phyloP scores from a whole-genome alignment of 1,140 invertebrate species.

The Macrotrachela quadricornifera region DNA sequence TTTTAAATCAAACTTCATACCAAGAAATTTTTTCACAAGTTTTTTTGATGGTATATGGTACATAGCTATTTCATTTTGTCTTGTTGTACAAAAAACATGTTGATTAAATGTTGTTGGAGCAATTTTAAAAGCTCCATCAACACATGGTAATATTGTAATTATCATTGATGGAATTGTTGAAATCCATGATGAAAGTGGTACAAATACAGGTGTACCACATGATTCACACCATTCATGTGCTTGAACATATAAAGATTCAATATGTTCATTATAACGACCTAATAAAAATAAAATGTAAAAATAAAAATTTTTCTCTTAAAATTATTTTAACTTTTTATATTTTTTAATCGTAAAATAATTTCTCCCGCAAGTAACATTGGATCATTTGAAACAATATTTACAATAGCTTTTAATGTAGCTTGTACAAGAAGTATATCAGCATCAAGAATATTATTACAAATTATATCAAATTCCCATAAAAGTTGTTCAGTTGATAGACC shows the following conservation, averaged over 20 bases:
- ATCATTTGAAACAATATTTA: constrained; percentile 54
- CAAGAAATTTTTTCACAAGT: constrained; percentile 52
- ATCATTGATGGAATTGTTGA: constrained; percentile 45
- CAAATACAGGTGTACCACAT: constrained; percentile 51
- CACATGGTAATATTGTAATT: constrained; percentile 30
- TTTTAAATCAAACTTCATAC: too few species aligned
- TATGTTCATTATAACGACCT: constrained; percentile 14
- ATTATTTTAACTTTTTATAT: too few species aligned
- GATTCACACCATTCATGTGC: constrained; percentile 64
- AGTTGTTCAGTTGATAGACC: constrained; percentile 59
- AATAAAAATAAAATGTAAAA: not conserved
- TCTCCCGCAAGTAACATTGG: constrained; percentile 58
- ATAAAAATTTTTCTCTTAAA: too few species aligned
- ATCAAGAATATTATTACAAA: constrained; percentile 46
- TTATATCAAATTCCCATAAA: constrained; percentile 54
- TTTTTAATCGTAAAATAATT: constrained; percentile 26
- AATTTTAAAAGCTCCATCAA: constrained; percentile 24
- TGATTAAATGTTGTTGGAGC: constrained; percentile 48
- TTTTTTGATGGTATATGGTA: constrained; percentile 65
- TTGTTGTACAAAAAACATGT: constrained; percentile 45
- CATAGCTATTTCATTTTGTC: constrained; percentile 45
- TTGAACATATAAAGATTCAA: constrained; percentile 38
- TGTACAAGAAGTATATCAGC: constrained; percentile 59
- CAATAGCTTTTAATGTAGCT: constrained; percentile 53
- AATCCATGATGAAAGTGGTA: constrained; percentile 61